Percentiles rank a stretch among this genome's conserved stretches.
Conservation (phyloP, 2,888 invertebrate species). For the Craniophora ligustri region DNA sequence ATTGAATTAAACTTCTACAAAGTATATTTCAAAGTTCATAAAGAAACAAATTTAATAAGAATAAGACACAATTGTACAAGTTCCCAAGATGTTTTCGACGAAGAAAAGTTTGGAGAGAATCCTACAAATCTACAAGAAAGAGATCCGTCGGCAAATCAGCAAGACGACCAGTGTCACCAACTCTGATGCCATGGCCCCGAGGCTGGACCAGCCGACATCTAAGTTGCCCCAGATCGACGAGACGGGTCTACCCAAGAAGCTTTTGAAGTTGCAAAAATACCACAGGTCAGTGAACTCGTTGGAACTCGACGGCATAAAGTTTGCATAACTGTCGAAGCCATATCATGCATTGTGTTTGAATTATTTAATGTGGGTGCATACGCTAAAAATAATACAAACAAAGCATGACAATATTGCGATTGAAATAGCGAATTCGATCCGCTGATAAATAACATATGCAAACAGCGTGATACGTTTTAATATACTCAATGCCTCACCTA, state of each 20-base stretch:
- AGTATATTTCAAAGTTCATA: slow-evolving; percentile 24
- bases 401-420: slow-evolving; percentile 20
- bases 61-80: slow-evolving; percentile 17
- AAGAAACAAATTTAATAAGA: slow-evolving; percentile 21
- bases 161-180: slow-evolving; percentile 89
- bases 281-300: slow-evolving; percentile 87
- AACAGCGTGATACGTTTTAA: slow-evolving; percentile 34
- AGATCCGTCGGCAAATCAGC: slow-evolving; percentile 86
- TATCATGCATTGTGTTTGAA: slow-evolving; percentile 47
- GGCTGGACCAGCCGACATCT: slow-evolving; percentile 77
- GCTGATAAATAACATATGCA: slow-evolving; percentile 41
- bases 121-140: slow-evolving; percentile 79
- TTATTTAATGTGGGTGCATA: slow-evolving; percentile 36
- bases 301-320: slow-evolving; percentile 62
- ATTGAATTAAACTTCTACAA: slow-evolving; percentile 56
- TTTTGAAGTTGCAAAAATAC: slow-evolving; percentile 87
- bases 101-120: slow-evolving; percentile 79
- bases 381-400: slow-evolving; percentile 44
- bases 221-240: slow-evolving; percentile 77
- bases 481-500: slow-evolving; percentile 7
- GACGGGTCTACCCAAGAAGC: slow-evolving; percentile 77
- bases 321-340: slow-evolving; percentile 70
- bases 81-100: slow-evolving; percentile 77
- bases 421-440: slow-evolving; percentile 33
- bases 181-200: slow-evolving; percentile 88